Conservation (phyloP, 2,888 invertebrate genomes). For the Parnassius glacialis region DNA sequence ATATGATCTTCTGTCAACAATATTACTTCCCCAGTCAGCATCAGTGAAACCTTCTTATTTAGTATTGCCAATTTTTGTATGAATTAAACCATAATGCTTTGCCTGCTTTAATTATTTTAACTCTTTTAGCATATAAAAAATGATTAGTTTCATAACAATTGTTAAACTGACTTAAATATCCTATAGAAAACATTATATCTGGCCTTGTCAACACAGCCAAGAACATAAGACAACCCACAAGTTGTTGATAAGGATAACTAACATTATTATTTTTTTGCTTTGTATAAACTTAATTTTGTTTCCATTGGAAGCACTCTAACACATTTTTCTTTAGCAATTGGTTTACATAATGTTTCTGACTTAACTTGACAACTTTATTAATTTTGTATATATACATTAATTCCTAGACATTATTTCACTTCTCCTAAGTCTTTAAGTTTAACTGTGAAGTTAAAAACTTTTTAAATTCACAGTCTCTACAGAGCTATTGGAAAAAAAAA, state of each 20-base stretch:
- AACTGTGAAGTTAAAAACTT: too few relatives aligned
- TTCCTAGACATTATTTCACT: too few relatives aligned
- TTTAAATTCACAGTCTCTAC: too few relatives aligned
- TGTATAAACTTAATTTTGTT: too few relatives aligned
- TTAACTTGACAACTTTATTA: too few relatives aligned
- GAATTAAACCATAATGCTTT: neutral
- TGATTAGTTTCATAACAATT: neutral
- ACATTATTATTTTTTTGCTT: neutral
- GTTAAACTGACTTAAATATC: slow-evolving; percentile 6
- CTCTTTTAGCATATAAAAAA: neutral
- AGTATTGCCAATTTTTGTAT: neutral
- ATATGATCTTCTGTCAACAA: slow-evolving; percentile 3
- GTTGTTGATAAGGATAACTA: slow-evolving; percentile 2
- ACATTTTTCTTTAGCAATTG: too few relatives aligned
- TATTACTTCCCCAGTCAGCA: slow-evolving; percentile 5
- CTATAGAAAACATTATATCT: slow-evolving; percentile 1
- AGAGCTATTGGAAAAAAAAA: too few relatives aligned
- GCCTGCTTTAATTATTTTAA: slow-evolving; percentile 2
- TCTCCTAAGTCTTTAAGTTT: too few relatives aligned
- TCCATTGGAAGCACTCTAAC: too few relatives aligned
- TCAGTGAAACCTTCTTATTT: slow-evolving; percentile 1
- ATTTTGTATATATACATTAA: too few relatives aligned
- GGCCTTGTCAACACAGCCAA: neutral
- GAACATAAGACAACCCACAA: neutral
- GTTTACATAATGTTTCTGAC: too few relatives aligned